These are phyloP conservation scores for Acleris holmiana DNA, from an alignment of 2,888 invertebrate species.

Conservation along the genomic window DNA sequence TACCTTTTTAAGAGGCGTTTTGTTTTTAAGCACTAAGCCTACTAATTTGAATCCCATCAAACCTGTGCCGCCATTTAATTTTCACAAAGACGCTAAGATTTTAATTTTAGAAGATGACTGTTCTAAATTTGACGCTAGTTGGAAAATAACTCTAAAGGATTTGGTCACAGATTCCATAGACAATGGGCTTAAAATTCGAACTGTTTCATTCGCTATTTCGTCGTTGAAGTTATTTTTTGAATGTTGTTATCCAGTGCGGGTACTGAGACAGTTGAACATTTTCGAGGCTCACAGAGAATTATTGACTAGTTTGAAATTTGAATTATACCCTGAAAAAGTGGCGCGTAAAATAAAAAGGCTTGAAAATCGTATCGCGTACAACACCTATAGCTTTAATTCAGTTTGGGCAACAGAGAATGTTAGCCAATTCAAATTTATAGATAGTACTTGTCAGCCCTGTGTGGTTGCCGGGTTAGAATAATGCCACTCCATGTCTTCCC, in stretches of 20 bases:
- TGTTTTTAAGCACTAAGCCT: constrained; percentile 89
- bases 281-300: constrained; percentile 84
- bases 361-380: too few species aligned
- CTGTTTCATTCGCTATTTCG: constrained; percentile 80
- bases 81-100: constrained; percentile 79
- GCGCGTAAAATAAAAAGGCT: constrained; percentile 69
- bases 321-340: constrained; percentile 86
- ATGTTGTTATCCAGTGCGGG: constrained; percentile 66
- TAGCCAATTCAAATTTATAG: too few species aligned
- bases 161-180: constrained; percentile 80
- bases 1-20: constrained; percentile 90
- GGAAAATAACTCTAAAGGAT: constrained; percentile 83
- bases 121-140: constrained; percentile 60
- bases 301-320: constrained; percentile 82
- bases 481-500: too few species aligned
- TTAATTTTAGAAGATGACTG: constrained; percentile 84
- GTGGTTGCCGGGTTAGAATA: too few species aligned
- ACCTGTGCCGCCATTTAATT: constrained; percentile 88
- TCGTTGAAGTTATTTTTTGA: constrained; percentile 85
- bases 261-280: constrained; percentile 66
- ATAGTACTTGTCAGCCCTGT: too few species aligned
- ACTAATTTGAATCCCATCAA: constrained; percentile 84
- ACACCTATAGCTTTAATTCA: too few species aligned
- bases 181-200: constrained; percentile 87
- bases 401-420: too few species aligned